Evolutionary conservation across 1,140 invertebrate species (phyloP).

Genomic region (Portunus trituberculatus): DNA sequence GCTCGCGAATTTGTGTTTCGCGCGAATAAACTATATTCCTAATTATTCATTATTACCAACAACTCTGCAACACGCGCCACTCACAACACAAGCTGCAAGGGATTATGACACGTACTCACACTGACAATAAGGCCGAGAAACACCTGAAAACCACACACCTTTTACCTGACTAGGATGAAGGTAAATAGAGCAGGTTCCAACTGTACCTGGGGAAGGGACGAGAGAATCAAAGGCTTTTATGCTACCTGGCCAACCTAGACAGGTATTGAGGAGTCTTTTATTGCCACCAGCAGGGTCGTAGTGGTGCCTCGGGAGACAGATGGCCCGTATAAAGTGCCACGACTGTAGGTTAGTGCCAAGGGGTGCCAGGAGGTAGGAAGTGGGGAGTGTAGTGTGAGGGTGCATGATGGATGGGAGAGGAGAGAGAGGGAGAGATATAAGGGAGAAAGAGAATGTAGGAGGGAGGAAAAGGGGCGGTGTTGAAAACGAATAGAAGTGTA

Average conservation of each 20-base stretch:
- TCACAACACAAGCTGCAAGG: not conserved
- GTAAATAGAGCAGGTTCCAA: not conserved
- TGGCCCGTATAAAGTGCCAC: not conserved
- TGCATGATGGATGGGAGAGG: too few species aligned
- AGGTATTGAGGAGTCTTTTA: slow-evolving; percentile 6
- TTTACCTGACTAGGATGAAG: not conserved
- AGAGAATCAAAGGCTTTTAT: slow-evolving; percentile 42
- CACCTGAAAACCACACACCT: not conserved
- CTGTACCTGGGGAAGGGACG: not conserved
- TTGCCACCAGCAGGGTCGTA: not conserved
- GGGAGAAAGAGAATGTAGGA: too few species aligned
- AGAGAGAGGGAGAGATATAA: too few species aligned
- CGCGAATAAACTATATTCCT: too few species aligned
- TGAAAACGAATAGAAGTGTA: too few species aligned
- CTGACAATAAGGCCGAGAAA: not conserved
- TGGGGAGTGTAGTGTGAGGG: too few species aligned
- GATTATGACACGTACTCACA: not conserved
- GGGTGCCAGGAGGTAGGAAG: not conserved
- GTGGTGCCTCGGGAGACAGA: not conserved
- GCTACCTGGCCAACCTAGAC: slow-evolving; percentile 12
- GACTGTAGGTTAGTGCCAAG: not conserved
- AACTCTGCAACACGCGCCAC: too few species aligned
- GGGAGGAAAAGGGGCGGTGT: too few species aligned
- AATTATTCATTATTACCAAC: too few species aligned
- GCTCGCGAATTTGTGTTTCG: too few species aligned